Base-by-base conservation (phyloP, 2,797 vertebrate species). In the Alcedo quadribrachys region DNA sequence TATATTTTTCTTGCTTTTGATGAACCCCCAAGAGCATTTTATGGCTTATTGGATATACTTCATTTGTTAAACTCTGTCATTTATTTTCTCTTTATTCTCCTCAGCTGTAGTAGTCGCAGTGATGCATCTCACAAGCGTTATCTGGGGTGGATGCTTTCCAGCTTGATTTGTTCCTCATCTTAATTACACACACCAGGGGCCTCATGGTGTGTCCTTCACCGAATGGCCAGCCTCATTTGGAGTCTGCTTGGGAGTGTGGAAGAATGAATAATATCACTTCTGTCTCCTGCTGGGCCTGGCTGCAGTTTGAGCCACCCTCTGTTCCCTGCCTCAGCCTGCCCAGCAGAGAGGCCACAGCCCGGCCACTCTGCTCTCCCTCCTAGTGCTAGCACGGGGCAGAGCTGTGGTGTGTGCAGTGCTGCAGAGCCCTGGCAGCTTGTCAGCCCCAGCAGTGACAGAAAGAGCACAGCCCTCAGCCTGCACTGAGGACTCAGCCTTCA, bases 111-210 rank as follows among this genome's bases (percentile, higher is more conserved):
- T 28, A 35, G 69, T 43, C 91, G 66, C 33, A 81, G 43, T 30
- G 35, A 16, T 37, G 33, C 66, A 30, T 81, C 68, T 77, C 53
- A 17, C 28, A 58, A 16, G 7, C 25, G 4, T 22, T 81, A 37
- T 45, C 48, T 73, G 77, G 53, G 53, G 27, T 51, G 46, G 58
- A 19, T 3, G 3, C 63, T 67, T 87, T 8, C 5, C 45, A 77
- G 10, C 48, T 67, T 62, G 33, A 17, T 55, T 74, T 33, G 63
- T 63, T 63, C 24, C 25, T 77, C 51, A 12, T 80, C 70, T 61
- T 48, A n/a, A 12, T 80, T 20, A 16, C 0, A 0, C 2, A 1
- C 60, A 37, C 61, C 3, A 1, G 2, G 11, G 40, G 16, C 28
- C 50, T 81, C 19, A 1, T 5, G 7, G 35, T 43, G 53, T 37